Evolutionary conservation across 2,888 invertebrate genomes (phyloP), one percentile per base, ranked within the genome.

Genomic region (Ptilodon capucinus): DNA sequence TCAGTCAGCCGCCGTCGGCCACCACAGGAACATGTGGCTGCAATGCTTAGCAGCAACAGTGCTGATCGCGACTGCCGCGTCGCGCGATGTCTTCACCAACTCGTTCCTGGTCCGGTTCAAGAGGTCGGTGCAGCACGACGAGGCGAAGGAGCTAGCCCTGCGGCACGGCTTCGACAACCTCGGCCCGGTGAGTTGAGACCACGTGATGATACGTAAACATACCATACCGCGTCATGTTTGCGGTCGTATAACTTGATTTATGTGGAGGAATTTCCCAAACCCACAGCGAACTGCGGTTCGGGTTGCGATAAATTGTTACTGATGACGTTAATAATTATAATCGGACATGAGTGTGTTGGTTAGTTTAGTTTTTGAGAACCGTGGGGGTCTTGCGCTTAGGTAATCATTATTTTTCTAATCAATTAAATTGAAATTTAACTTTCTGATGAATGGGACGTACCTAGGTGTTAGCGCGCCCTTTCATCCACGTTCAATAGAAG

Each of bases 81-180:
- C 86, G 51, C 81, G 80, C 66, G 95, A 97, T 80, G 94, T 99
- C 71, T 97, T 98, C 92, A 99, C 98, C 82, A 99, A 98, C 90
- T 96, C 97, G 47, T 99, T 99, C 92, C 93, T 97, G 82, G 98
- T 99, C 71, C 94, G 95, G 70, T 95, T 98, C 88, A 94, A 94
- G 77, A 93, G 95, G 65, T 95, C 95, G 56, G 94, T 96, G 52
- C 94, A 94, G 49, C 94, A 93, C 66, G 92, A 94, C 16, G 92
- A 95, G 74, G 99, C 97, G 43, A 95, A 95, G 79, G 86, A 92
- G 64, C 93, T 99, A 59, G 99, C 99, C 53, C 91, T 93, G 60
- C 93, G 95, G 75, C 96, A 98, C 84, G 99, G 99, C 77, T 99
- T 99, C 92, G 94, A 97, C 79, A 98, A 96, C 90, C 93, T 98